Conservation (phyloP, 1,140 invertebrate genomes). For the Apis cerana region DNA sequence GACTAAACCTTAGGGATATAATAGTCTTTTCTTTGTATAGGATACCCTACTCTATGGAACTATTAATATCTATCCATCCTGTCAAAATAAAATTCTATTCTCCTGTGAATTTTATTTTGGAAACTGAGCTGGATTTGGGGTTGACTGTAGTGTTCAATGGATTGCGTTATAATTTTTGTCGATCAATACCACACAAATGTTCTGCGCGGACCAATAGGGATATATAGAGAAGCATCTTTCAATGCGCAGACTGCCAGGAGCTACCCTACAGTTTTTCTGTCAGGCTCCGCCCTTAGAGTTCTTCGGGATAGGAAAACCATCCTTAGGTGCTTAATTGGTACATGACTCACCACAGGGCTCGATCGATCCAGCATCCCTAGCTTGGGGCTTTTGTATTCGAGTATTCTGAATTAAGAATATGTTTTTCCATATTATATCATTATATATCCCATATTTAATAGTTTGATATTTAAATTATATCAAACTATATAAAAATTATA, state of each 20-base stretch:
- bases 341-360: constrained; percentile 73
- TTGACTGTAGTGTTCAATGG: constrained; percentile 61
- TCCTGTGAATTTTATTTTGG: constrained; percentile 55
- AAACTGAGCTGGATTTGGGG: constrained; percentile 29
- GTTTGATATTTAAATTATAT: background rate
- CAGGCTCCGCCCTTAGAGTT: constrained; percentile 61
- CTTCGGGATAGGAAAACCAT: constrained; percentile 58
- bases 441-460: background rate
- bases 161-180: constrained; percentile 77
- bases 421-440: background rate
- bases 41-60: constrained; percentile 60
- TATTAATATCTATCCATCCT: constrained; percentile 72
- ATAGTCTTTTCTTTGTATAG: constrained; percentile 64
- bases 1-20: constrained; percentile 50
- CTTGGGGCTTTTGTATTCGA: constrained; percentile 55
- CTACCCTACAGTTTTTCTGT: constrained; percentile 55
- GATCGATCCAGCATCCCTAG: constrained; percentile 70
- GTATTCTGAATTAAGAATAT: constrained; percentile 29
- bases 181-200: constrained; percentile 80
- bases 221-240: constrained; percentile 68
- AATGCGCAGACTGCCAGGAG: constrained; percentile 72
- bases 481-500: background rate
- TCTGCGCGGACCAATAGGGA: constrained; percentile 74
- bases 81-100: constrained; percentile 56
- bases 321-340: constrained; percentile 70